Evolutionary conservation across 2,888 invertebrate species (phyloP).

Genomic region (Timema podura): DNA sequence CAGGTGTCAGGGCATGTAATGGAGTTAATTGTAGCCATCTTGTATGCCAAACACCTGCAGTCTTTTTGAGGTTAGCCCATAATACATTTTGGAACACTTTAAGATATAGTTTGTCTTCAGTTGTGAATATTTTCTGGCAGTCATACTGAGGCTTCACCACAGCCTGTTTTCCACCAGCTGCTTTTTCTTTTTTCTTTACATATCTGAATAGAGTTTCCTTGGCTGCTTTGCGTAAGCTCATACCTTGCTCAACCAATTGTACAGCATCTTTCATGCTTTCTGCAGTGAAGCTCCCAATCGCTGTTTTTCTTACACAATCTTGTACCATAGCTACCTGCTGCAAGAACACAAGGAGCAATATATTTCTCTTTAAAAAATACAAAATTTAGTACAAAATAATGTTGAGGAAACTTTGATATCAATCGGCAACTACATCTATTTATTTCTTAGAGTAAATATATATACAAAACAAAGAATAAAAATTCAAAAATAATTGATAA

Average conservation of each 20-base stretch:
- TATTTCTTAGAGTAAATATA: no score
- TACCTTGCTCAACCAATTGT: neutral
- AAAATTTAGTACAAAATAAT: no score
- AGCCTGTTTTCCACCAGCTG: neutral
- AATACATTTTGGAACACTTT: slow-evolving; percentile 1
- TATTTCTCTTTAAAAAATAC: no score
- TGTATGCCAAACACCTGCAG: neutral
- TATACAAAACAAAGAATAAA: no score
- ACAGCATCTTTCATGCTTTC: neutral
- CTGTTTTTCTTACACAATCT: slow-evolving; percentile 3
- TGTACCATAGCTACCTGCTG: neutral
- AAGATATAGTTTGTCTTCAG: neutral
- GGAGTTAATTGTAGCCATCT: neutral
- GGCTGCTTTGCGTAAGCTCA: slow-evolving; percentile 5
- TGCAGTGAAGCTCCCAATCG: neutral
- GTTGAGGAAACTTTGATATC: no score
- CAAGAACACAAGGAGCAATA: no score
- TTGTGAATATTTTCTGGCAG: neutral
- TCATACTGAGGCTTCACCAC: neutral
- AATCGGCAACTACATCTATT: no score
- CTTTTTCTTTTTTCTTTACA: neutral
- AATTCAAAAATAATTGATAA: no score
- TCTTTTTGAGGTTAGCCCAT: neutral
- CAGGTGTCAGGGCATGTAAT: neutral
- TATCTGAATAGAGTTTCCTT: neutral